A percentile compares a stretch with the other conserved stretches of the same genome.
Conservation (phyloP, 2,797 vertebrate species). For the Arrhamphus sclerolepis region DNA sequence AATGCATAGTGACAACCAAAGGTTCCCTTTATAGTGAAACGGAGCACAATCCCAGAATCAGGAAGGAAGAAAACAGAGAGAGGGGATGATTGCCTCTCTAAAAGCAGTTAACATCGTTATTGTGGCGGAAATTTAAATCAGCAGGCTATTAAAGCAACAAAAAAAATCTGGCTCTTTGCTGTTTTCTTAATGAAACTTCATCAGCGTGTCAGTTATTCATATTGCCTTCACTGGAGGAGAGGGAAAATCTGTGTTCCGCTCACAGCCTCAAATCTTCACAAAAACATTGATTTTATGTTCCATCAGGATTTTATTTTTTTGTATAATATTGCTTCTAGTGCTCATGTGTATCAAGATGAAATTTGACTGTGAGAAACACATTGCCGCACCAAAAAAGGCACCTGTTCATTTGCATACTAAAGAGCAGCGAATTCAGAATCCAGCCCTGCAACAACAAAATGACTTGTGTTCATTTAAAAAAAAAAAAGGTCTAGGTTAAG, state of each 20-base stretch:
- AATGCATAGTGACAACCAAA: constrained; percentile 28
- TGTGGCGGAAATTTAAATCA: constrained; percentile 63
- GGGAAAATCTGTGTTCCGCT: constrained; percentile 6
- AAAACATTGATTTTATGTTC: constrained; percentile 22
- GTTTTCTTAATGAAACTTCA: constrained; percentile 45
- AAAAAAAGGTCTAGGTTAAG: background rate
- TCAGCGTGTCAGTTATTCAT: constrained; percentile 46
- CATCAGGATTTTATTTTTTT: constrained; percentile 8
- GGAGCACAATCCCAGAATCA: constrained; percentile 40
- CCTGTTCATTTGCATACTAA: background rate
- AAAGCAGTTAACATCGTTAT: constrained; percentile 53
- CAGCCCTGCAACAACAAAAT: constrained; percentile 24
- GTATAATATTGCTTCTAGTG: constrained; percentile 5
- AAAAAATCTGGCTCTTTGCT: constrained; percentile 31
- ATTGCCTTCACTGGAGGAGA: constrained; percentile 10
- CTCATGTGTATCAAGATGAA: constrained; percentile 22
- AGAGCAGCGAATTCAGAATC: constrained; percentile 17
- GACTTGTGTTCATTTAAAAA: background rate
- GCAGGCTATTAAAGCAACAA: constrained; percentile 38
- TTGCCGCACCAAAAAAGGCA: constrained; percentile 2
- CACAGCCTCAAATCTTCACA: constrained; percentile 16
- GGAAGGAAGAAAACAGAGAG: constrained; percentile 27
- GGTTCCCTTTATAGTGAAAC: constrained; percentile 46
- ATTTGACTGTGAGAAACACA: constrained; percentile 9
- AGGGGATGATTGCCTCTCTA: constrained; percentile 39